These are phyloP conservation scores for Coracopsis vasa DNA, from an alignment of 2,113 vertebrate genomes.

Conservation along the genomic window DNA sequence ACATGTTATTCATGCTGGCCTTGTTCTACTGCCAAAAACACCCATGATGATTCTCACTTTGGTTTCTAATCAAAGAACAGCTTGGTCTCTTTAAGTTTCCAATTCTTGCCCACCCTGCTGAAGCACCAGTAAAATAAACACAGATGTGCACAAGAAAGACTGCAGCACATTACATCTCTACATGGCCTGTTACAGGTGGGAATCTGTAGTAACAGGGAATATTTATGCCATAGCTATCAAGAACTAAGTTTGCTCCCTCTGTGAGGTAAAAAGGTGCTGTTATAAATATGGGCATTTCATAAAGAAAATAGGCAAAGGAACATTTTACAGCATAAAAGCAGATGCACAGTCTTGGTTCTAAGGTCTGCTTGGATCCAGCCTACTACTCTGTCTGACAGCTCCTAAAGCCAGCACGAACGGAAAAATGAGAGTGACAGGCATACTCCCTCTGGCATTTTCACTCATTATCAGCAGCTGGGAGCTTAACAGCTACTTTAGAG, in stretches of 20 bases:
- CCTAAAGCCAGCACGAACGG: background rate
- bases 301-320: background rate
- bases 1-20: background rate
- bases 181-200: background rate
- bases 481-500: background rate
- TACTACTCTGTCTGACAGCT: background rate
- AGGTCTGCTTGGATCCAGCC: background rate
- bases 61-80: background rate
- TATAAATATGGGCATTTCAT: accelerated
- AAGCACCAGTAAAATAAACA: background rate
- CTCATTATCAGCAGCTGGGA: background rate
- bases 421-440: background rate
- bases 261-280: background rate
- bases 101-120: background rate
- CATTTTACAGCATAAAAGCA: background rate
- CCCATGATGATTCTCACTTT: background rate
- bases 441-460: background rate
- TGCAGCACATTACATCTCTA: background rate
- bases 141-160: background rate
- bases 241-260: background rate
- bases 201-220: background rate
- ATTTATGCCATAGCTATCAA: accelerated
- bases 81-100: background rate
- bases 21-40: background rate
- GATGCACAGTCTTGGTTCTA: background rate